Conservation (phyloP, 2,113 vertebrate genomes). For the Gymnarchus niloticus region DNA sequence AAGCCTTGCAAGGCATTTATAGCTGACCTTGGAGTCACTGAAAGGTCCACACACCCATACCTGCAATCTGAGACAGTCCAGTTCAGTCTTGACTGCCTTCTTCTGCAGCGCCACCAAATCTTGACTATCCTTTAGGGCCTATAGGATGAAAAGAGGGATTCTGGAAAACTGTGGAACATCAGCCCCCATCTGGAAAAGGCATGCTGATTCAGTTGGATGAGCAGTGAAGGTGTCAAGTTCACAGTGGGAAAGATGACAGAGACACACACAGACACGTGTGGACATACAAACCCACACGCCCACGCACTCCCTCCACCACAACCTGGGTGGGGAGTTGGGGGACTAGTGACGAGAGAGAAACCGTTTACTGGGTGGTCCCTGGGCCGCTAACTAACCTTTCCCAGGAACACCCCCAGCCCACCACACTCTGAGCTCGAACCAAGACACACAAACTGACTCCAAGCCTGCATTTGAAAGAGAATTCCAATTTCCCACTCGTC, state of each 20-base stretch:
- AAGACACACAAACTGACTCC: not conserved
- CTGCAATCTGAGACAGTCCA: conserved; percentile 14
- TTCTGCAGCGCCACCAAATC: not conserved
- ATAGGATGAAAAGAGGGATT: not conserved
- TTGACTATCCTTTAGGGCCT: conserved; percentile 12
- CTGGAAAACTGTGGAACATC: not conserved
- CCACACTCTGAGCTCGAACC: not conserved
- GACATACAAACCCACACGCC: not conserved
- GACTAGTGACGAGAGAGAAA: not conserved
- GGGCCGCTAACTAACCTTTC: not conserved
- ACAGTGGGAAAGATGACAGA: not conserved
- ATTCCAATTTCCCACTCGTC: not conserved
- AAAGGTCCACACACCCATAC: not conserved
- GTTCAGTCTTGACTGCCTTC: not conserved
- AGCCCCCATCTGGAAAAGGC: not conserved
- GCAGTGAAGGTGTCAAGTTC: not conserved
- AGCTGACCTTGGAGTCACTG: not conserved
- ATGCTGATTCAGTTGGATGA: not conserved
- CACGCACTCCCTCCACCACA: not conserved
- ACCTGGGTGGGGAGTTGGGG: not conserved
- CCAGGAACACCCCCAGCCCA: not conserved
- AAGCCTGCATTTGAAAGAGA: not conserved
- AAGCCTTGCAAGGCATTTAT: not conserved
- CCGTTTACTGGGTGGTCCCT: not conserved
- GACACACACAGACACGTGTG: not conserved